Base-by-base conservation (phyloP, 2,888 invertebrate species). In the Cyaniris semiargus region DNA sequence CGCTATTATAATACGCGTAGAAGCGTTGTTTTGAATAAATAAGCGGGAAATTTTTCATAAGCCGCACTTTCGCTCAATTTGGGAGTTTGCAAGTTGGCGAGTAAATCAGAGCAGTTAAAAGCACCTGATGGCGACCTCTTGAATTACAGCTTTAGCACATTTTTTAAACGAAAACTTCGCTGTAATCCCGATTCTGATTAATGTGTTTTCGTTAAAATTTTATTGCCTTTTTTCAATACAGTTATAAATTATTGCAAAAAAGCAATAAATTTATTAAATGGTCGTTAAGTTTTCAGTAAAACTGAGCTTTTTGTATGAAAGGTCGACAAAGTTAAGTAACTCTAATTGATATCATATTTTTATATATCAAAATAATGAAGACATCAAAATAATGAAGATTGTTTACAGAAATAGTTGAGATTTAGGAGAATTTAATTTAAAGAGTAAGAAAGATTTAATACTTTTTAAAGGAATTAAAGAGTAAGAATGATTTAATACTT, bases 81-180 rank as follows among this genome's bases (percentile, higher is more conserved):
- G 58, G 56, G 38, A 80, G 80, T 81, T 79, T 78, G 79, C 83
- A 83, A 84, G 82, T 83, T 83, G 81, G 79, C 79, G 81, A 83
- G 84, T 84, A 84, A 84, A 83, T 84, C 84, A 83, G 81, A 78
- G 83, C 84, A 82, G 83, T 84, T 84, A 83, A 79, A 76, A 81
- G 79, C 84, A 84, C 84, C 84, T 84, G 84, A 84, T 83, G 82
- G 78, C 83, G 79, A 82, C 82, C 83, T 82, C 81, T 80, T 81
- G 83, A 83, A 80, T 82, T 84, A 84, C 84, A 80, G 80, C 83
- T 80, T 82, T 81, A 81, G 79, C 81, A 79, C 81, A 74, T 74
- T 82, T 83, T 82, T 83, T 83, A 78, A 78, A 79, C 79, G 77
- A 70, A 76, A 78, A 78, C 76, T 74, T 79, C 77, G 79, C 80